Conservation (phyloP, 2,888 invertebrate genomes). For the Xylocampa areola region DNA sequence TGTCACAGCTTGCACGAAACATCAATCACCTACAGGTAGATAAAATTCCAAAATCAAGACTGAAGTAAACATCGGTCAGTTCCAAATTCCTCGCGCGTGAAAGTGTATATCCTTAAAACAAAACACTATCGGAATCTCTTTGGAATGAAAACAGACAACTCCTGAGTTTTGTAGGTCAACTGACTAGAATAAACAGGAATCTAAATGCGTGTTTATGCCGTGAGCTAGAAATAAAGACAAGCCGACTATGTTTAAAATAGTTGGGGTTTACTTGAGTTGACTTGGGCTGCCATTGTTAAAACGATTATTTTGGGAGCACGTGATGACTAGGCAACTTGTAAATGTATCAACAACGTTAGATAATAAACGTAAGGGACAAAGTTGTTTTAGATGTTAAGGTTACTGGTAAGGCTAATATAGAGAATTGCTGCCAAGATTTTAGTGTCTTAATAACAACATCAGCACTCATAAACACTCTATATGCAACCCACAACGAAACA, state of each 20-base stretch:
- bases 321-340: slow-evolving; percentile 29
- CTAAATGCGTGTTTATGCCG: slow-evolving; percentile 54
- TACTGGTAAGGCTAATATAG: no score
- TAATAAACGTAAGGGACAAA: no score
- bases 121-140: slow-evolving; percentile 44
- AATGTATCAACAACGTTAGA: slow-evolving; percentile 29
- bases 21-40: not conserved
- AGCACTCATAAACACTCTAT: no score
- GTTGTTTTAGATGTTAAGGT: no score
- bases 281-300: slow-evolving; percentile 35
- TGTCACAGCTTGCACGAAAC: not conserved
- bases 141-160: slow-evolving; percentile 52
- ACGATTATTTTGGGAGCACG: slow-evolving; percentile 35
- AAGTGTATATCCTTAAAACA: slow-evolving; percentile 39
- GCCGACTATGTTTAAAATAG: slow-evolving; percentile 52
- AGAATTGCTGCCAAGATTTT: no score
- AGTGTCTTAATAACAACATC: no score
- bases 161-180: slow-evolving; percentile 56
- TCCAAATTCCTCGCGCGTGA: slow-evolving; percentile 27
- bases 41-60: slow-evolving; percentile 9
- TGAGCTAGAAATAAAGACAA: slow-evolving; percentile 57
- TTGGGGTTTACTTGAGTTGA: slow-evolving; percentile 30
- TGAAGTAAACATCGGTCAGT: slow-evolving; percentile 9
- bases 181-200: slow-evolving; percentile 55
- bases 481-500: no score